phyloP scores from a whole-genome alignment of 2,797 vertebrate species.

The Gila robusta region DNA sequence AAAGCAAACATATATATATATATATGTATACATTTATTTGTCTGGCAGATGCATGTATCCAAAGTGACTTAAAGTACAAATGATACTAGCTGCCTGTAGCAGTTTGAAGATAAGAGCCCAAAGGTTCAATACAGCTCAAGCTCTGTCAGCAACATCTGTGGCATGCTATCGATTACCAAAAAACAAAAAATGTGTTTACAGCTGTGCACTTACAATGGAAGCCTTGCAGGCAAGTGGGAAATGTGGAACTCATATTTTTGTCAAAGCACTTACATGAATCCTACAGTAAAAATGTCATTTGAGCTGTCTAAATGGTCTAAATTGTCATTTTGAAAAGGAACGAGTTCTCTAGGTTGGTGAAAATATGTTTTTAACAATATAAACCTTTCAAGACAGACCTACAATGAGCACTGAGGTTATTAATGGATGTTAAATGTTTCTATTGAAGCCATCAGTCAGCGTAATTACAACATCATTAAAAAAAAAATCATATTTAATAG shows the following conservation, averaged over 20 bases:
- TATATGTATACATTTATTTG: background rate
- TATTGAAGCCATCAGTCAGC: background rate
- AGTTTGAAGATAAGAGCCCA: background rate
- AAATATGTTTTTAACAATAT: constrained; percentile 12
- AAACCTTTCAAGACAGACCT: background rate
- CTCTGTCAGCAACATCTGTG: background rate
- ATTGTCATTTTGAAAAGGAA: background rate
- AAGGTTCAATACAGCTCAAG: constrained; percentile 10
- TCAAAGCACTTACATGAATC: constrained; percentile 1
- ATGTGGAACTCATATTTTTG: constrained; percentile 6
- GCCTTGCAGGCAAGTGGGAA: background rate
- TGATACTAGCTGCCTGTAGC: background rate
- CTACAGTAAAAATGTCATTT: background rate
- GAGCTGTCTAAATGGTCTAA: background rate
- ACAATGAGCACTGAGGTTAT: background rate
- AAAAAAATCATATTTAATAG: background rate
- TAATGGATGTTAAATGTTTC: background rate
- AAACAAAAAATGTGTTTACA: background rate
- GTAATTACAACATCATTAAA: background rate
- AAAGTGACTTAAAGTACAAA: background rate
- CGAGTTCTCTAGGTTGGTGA: background rate
- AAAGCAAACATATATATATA: background rate
- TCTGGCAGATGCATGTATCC: background rate
- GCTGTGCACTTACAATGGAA: background rate
- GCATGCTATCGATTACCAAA: constrained; percentile 3